These are phyloP conservation scores for sheep (Ovis aries) DNA, from an alignment of 2,113 vertebrate genomes.

Conservation along the genomic window ARS-UI_Ramb_v3.0 NC_056055.1:166650501-166651000, in stretches of 20 bases:
- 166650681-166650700: not conserved
- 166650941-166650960: not conserved
- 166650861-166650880: conserved; percentile 33
- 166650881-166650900: not conserved
- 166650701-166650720: conserved; percentile 24
- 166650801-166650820: conserved; percentile 51
- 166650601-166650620: not conserved
- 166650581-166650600: not conserved
- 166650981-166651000: not conserved
- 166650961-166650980: not conserved
- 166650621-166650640: not conserved
- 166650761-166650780: conserved; percentile 54
- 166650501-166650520: not conserved
- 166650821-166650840: conserved; percentile 8
- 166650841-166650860: conserved; percentile 30
- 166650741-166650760: conserved; percentile 27
- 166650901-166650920: conserved; percentile 19
- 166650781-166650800: conserved; percentile 28
- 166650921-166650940: conserved; percentile 15
- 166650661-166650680: not conserved
- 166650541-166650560: not conserved
- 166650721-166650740: conserved; percentile 35
- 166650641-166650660: not conserved
- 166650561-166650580: not conserved
- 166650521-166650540: not conserved